Percentiles rank a stretch among this genome's conserved stretches.
These are phyloP conservation scores for Petrocephalus schoutedeni DNA, from an alignment of 2,797 vertebrate genomes.

Conservation along the genomic window DNA sequence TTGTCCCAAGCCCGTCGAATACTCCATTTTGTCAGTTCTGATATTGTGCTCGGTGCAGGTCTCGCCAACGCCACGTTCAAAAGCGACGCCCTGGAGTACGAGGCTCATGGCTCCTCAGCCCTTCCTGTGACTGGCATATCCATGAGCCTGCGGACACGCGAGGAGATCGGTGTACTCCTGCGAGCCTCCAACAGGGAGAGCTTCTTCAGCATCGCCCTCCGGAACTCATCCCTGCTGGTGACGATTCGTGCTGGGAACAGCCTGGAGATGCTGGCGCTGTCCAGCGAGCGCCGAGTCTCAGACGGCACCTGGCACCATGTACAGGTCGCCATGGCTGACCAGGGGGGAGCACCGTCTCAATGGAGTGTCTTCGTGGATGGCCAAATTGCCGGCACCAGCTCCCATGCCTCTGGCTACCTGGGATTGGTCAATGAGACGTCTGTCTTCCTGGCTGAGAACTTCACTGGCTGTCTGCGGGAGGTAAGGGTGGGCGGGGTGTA, in stretches of 20 bases:
- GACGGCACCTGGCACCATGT: slow-evolving; percentile 83
- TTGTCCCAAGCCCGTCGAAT: not conserved
- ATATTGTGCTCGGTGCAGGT: slow-evolving; percentile 56
- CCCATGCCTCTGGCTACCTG: slow-evolving; percentile 57
- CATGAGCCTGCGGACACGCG: slow-evolving; percentile 76
- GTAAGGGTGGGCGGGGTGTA: slow-evolving; percentile 77
- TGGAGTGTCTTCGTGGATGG: slow-evolving; percentile 76
- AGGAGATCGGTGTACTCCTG: slow-evolving; percentile 70
- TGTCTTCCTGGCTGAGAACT: slow-evolving; percentile 73
- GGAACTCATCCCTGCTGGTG: slow-evolving; percentile 70
- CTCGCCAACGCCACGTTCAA: slow-evolving; percentile 75
- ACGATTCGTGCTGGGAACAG: slow-evolving; percentile 64
- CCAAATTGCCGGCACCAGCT: slow-evolving; percentile 46
- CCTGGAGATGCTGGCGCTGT: slow-evolving; percentile 63
- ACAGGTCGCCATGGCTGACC: slow-evolving; percentile 63
- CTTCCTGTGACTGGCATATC: slow-evolving; percentile 63
- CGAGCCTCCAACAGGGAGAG: slow-evolving; percentile 53
- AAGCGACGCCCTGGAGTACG: slow-evolving; percentile 64
- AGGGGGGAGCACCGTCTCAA: slow-evolving; percentile 43
- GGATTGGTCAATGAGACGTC: slow-evolving; percentile 70
- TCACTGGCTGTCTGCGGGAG: slow-evolving; percentile 80
- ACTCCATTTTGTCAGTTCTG: not conserved
- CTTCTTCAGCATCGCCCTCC: slow-evolving; percentile 70
- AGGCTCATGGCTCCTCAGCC: slow-evolving; percentile 57
- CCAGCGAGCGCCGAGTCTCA: slow-evolving; percentile 52